Evolutionary conservation across 2,888 invertebrate species (phyloP).

Genomic region (Anaspis maculata): DNA sequence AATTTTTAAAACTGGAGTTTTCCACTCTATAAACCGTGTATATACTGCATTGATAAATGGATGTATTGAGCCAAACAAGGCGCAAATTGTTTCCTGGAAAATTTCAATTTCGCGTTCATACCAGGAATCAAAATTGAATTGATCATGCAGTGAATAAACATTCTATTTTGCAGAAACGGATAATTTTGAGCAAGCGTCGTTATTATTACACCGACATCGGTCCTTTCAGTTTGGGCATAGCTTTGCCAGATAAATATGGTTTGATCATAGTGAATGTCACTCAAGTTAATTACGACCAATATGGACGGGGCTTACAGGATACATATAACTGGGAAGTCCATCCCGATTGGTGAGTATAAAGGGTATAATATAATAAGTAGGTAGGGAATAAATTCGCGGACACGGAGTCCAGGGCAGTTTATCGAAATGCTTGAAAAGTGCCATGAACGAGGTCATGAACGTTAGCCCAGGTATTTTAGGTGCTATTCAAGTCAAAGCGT

Average conservation of each 20-base stretch:
- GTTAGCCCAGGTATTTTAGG: no score
- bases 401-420: no score
- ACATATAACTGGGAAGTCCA: constrained; percentile 70
- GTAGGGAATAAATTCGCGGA: no score
- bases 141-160: neutral
- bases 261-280: constrained; percentile 61
- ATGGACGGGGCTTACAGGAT: constrained; percentile 36
- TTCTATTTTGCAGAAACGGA: constrained; percentile 61
- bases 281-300: constrained; percentile 49
- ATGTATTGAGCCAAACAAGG: no score
- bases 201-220: constrained; percentile 76
- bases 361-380: constrained; percentile 8
- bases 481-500: no score
- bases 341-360: constrained; percentile 75
- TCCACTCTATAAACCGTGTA: no score
- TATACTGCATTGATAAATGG: no score
- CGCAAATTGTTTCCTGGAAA: neutral
- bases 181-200: constrained; percentile 65
- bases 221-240: constrained; percentile 77
- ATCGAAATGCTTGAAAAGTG: no score
- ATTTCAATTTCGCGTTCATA: no score
- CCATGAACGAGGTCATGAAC: constrained; percentile 3
- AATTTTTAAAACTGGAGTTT: no score
- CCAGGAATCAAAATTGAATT: no score
- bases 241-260: constrained; percentile 73